Base-by-base conservation (phyloP, 1,140 invertebrate species). In the Eueides isabella region DNA sequence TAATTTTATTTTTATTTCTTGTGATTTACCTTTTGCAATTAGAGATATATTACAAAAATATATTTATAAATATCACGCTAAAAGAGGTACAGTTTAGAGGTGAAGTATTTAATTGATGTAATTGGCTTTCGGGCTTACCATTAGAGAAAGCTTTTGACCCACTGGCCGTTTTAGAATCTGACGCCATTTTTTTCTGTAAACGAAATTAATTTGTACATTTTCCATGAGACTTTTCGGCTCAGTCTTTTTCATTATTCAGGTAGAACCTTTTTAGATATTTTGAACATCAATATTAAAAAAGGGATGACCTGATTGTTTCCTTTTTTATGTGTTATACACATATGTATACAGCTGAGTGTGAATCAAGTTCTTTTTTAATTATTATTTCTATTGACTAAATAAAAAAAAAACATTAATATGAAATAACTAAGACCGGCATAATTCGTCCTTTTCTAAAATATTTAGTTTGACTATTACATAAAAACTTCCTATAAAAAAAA, bases 81-180 rank as follows among this genome's bases (percentile, higher is more conserved):
- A 72, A 67, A 71, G 66, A 55, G 69, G 76, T 72, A 41, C 65
- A 71, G 76, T 48, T 62, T 71, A 78, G 69, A 72, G 79, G 79
- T 87, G 76, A 83, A 87, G 86, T 86, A 81, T 89, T 88, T 89
- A 91, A 91, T 91, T 90, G 87, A 79, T 86, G 81, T 90, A 89
- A 90, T 89, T 91, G 85, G 85, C 82, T 81, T 85, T 89, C 80
- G 81, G 85, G 83, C 78, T 77, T 77, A 82, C 85, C 82, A 87
- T 91, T 89, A 88, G 71, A 71, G 75, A 80, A 80, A 72, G 82
- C 78, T 85, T 81, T 79, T 75, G 78, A 74, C 80, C 72, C 76
- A 72, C 71, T 74, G 71, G 72, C 81, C 77, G 75, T 79, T 85
- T 78, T 83, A 81, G 84, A 85, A 88, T 87, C 80, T 81, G 75